Conservation (phyloP, 2,888 invertebrate species). For the Carpatolechia fugitivella region DNA sequence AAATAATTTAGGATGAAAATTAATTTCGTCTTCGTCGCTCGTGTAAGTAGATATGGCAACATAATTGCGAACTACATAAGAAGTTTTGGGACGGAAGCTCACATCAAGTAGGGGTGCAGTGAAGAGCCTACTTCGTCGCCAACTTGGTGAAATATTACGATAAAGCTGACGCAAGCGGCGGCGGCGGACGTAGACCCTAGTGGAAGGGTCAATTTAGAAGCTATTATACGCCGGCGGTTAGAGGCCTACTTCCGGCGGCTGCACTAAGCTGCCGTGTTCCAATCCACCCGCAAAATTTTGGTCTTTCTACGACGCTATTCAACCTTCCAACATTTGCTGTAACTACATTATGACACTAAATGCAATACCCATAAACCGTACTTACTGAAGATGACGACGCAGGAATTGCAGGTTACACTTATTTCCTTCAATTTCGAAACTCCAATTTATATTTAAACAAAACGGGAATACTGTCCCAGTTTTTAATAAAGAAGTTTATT, state of each 20-base stretch:
- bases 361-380: not conserved
- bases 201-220: conserved; percentile 74
- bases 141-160: conserved; percentile 23
- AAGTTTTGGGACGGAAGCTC: conserved; percentile 13
- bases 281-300: conserved; percentile 71
- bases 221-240: conserved; percentile 75
- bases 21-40: conserved; percentile 45
- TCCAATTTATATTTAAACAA: conserved; percentile 15
- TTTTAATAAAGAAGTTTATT: conserved; percentile 34
- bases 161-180: conserved; percentile 23
- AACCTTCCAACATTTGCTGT: conserved; percentile 47
- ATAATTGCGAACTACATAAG: conserved; percentile 28
- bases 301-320: conserved; percentile 64
- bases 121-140: conserved; percentile 12
- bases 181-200: conserved; percentile 46
- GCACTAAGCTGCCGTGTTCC: conserved; percentile 73
- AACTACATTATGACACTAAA: conserved; percentile 31
- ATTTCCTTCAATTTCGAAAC: conserved; percentile 4
- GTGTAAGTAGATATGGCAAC: conserved; percentile 23
- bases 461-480: conserved; percentile 24
- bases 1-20: conserved; percentile 56
- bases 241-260: conserved; percentile 76
- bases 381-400: not conserved
- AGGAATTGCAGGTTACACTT: conserved; percentile 19
- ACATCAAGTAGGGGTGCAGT: conserved; percentile 16